Base-by-base conservation (phyloP, 35 echinoderm and acorn worm genomes). In the Diadema setosum region DNA sequence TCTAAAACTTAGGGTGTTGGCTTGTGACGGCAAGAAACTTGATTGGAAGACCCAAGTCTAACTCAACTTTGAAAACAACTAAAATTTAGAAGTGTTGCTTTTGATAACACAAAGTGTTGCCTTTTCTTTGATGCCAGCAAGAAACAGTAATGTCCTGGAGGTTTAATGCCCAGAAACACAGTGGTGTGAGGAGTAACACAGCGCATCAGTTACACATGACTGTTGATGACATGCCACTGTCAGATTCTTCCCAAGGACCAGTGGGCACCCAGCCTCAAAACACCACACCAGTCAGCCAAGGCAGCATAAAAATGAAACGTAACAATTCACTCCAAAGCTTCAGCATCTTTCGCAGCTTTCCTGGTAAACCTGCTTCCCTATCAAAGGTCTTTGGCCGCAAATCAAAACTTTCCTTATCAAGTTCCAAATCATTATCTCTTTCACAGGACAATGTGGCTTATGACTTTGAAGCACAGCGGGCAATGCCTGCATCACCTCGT, bases 381-480 rank as follows among this genome's bases (percentile, higher is more conserved):
- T 42, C 35, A 7, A 41, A 78, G 44, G 73, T 78, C 73, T 78
- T 78, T 24, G 33, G 35, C 1, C 33, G 40, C 33, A 78, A 78
- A 36, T 78, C 73, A 26, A 78, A 78, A 36, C 33, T 41, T 36
- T 41, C 39, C 21, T 24, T 78, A 4, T 8, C 34, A 33, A 8
- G 29, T 12, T 16, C 63, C 37, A 15, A 27, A 12, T 67, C 63
- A 33, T 33, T 15, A 2, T 67, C 63, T 67, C 40, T 26, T 44
- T 39, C 73, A 41, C 73, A 78, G 73, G 73, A 78, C 24, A 78
- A 78, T 78, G 73, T 78, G 73, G 73, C 73, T 7, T 78, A 78
- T 44, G 73, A 78, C 73, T 39, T 78, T 39, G 73, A 78, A 36
- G 25, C 37, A n/a, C 73, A 78, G 73, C 27, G 40, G 29, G 73